A percentile compares a stretch with the other conserved stretches of the same genome.
Conservation (phyloP, 2,113 vertebrate species). For the Merops nubicus region DNA sequence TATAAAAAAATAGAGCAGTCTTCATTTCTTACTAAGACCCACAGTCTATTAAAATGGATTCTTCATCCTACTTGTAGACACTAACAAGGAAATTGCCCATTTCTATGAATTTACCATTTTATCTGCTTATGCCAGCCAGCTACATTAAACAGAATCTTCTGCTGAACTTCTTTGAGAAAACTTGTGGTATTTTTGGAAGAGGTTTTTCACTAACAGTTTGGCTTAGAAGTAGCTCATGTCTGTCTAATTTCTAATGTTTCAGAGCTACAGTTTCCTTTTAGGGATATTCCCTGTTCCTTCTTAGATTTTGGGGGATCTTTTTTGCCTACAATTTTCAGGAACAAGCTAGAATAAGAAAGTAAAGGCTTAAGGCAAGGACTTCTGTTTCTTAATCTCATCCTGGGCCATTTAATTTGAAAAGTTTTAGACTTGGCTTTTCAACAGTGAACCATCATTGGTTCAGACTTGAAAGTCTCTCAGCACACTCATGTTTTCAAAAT, state of each 20-base stretch:
- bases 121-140: background rate
- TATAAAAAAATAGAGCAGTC: background rate
- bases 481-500: background rate
- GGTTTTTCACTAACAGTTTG: background rate
- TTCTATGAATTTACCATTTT: background rate
- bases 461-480: background rate
- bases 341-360: background rate
- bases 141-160: background rate
- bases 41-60: background rate
- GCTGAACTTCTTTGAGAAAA: background rate
- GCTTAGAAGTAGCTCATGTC: background rate
- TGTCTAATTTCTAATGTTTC: background rate
- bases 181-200: background rate
- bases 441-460: background rate
- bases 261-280: background rate
- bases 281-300: background rate
- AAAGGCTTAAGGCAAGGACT: background rate
- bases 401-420: background rate
- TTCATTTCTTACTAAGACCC: background rate
- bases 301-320: background rate
- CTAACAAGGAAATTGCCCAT: background rate
- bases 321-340: background rate
- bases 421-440: background rate
- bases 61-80: background rate
- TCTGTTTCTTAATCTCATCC: background rate